phyloP scores from a whole-genome alignment of 2,113 vertebrate species.

The Chloebia gouldiae region DNA sequence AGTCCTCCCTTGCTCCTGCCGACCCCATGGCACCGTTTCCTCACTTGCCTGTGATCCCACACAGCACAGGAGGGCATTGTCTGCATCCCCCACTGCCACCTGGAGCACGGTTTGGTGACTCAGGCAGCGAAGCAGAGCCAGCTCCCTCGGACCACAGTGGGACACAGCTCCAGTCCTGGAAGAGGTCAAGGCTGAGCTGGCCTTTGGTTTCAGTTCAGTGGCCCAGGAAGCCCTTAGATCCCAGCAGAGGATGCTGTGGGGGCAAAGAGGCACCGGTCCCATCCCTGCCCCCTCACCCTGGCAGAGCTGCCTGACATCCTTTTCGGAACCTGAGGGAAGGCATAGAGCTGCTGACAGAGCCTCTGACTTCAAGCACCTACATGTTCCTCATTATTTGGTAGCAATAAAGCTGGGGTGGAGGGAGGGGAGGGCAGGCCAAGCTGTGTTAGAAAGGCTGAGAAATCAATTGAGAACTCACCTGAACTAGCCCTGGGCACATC shows the following conservation, averaged over 20 bases:
- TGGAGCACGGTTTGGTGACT: background rate
- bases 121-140: background rate
- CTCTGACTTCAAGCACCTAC: background rate
- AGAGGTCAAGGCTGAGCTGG: background rate
- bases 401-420: background rate
- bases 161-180: background rate
- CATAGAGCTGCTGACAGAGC: background rate
- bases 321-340: background rate
- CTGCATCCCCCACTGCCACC: background rate
- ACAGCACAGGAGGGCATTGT: background rate
- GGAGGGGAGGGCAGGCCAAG: background rate
- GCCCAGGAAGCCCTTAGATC: background rate
- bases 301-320: background rate
- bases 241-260: background rate
- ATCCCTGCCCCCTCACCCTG: too few relatives aligned
- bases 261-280: fast-evolving
- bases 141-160: background rate
- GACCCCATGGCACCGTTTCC: background rate
- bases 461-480: background rate
- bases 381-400: background rate
- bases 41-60: background rate
- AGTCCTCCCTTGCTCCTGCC: background rate
- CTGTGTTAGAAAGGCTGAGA: background rate
- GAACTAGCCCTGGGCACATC: background rate
- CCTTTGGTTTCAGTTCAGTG: background rate